These are phyloP conservation scores for Agrochola lychnidis DNA, from an alignment of 2,888 invertebrate genomes.

Conservation along the genomic window DNA sequence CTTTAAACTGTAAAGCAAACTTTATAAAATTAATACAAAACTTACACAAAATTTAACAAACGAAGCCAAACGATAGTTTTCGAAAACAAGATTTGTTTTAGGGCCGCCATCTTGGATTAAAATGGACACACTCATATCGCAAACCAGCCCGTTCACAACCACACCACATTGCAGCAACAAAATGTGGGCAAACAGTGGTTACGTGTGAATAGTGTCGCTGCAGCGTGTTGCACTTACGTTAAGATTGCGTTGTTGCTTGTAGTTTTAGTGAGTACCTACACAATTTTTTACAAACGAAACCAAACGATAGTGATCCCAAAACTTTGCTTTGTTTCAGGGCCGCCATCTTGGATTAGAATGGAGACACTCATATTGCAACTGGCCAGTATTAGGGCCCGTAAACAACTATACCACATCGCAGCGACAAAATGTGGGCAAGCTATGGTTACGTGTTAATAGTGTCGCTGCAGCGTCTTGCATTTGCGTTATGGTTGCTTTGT, in stretches of 20 bases:
- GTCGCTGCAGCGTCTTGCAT: not conserved
- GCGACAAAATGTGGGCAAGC: not conserved
- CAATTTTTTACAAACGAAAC: not conserved
- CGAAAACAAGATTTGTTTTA: constrained; percentile 3
- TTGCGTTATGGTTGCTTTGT: not conserved
- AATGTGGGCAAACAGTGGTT: too few relatives aligned
- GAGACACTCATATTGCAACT: constrained; percentile 20
- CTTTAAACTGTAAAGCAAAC: constrained; percentile 27
- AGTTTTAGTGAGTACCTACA: constrained; percentile 1
- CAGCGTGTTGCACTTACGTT: not conserved
- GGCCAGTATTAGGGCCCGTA: not conserved
- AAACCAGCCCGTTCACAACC: not conserved
- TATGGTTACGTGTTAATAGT: too few relatives aligned
- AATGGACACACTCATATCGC: constrained; percentile 27
- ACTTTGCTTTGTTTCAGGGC: constrained; percentile 8
- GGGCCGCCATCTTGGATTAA: constrained; percentile 36
- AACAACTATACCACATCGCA: not conserved
- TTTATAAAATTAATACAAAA: constrained; percentile 30
- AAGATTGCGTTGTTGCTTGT: not conserved
- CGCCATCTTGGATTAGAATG: constrained; percentile 46
- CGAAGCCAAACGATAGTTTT: not conserved
- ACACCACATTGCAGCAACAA: not conserved
- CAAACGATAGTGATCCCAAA: not conserved
- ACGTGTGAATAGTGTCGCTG: not conserved
- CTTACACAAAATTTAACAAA: not conserved